Base-by-base conservation (phyloP, 2,888 invertebrate species). In the Candidula unifasciata region DNA sequence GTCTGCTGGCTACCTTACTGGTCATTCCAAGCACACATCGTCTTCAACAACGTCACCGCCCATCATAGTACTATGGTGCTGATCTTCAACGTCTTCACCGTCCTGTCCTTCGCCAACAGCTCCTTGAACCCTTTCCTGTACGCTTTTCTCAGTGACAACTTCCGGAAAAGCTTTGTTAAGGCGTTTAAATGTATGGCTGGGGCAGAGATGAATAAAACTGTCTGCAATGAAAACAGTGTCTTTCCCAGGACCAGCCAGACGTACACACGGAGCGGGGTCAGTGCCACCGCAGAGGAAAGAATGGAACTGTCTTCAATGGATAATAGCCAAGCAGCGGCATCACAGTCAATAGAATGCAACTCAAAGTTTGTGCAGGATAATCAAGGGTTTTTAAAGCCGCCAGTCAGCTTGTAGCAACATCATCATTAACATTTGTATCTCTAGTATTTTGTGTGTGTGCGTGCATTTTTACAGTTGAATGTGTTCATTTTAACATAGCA, bases 1-100 rank as follows among this genome's bases (percentile, higher is more conserved):
- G 87, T 92, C 8, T 93, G 93, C 86, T 93, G 93, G 93, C 85
- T 93, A 77, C 93, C 93, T 10, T 92, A 93, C 87, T 93, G 93
- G 93, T 86, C 89, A 57, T 92, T 91, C 85, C 93, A 93, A 86
- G 90, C 90, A 13, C 85, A 91, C 69, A 86, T 92, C 30, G 90
- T 90, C 37, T 90, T 91, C 82, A 85, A 85, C 10, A 78, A 77
- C 60, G 57, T 71, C 1, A 77, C 27, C 5, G n/a, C 35, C 21
- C 24, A 18, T 33, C 24, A n/a, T 18, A 21, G 27, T 3, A 89
- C 89, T 89, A 87, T 89, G 74, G 88, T 91, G 27, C 87, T 89
- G 30, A 86, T 93, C 60, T 92, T 92, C 83, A 92, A 91, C 88
- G 89, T 89, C 30, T 90, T 93, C 84, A 93, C 93, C 10, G 89